Conservation (phyloP, 2,797 vertebrate species). For the Periparus ater region DNA sequence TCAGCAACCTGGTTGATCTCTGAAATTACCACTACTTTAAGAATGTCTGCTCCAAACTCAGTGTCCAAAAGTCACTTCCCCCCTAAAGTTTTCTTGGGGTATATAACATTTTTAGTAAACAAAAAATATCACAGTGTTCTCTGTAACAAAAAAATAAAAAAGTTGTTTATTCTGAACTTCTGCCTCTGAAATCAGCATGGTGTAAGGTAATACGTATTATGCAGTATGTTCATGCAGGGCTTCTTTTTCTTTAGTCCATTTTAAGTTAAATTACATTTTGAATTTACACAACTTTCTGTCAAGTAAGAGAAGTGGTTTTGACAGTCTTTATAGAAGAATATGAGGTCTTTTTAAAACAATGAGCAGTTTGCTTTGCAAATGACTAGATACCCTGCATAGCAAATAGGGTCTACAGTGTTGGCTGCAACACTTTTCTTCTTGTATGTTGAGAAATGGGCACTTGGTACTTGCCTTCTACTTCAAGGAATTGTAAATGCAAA, state of each 20-base stretch:
- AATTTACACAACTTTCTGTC: neutral
- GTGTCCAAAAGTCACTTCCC: neutral
- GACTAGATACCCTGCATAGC: neutral
- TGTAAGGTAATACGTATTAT: neutral
- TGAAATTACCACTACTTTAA: neutral
- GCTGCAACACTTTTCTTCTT: neutral
- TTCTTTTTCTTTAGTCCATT: neutral
- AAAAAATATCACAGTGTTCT: neutral
- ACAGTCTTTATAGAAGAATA: neutral
- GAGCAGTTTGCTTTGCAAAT: neutral
- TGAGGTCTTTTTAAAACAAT: neutral
- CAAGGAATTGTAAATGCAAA: neutral
- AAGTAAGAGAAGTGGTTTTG: neutral
- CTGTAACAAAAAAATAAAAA: neutral
- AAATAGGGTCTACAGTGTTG: neutral
- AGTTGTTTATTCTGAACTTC: neutral
- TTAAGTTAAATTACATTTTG: neutral
- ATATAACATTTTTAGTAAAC: neutral
- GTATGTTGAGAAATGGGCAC: neutral
- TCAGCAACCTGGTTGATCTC: neutral
- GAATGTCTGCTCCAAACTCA: neutral
- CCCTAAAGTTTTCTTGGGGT: neutral
- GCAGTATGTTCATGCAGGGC: neutral
- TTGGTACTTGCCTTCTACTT: neutral
- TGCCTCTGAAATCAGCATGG: neutral